Evolutionary conservation across 2,888 invertebrate species (phyloP), one percentile per base, ranked within the genome.

Genomic region (Philaethria dido): DNA sequence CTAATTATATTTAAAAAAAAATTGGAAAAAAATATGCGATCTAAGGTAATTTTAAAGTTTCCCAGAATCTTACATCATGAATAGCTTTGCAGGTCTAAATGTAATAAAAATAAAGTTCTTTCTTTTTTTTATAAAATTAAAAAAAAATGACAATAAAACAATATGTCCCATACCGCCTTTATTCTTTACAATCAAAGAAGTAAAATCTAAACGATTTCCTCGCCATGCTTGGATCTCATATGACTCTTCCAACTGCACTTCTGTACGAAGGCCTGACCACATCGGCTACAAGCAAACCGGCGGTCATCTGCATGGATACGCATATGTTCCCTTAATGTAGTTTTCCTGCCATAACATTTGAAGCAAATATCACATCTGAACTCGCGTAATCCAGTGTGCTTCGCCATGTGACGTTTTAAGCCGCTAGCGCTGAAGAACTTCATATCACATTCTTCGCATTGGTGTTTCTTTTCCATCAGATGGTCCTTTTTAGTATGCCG

Each of bases 401-500:
- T 85, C 0, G 80, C 73, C 80, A 84, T 80, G 16, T 89, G 89
- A 2, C 78, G 77, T 11, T 77, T 73, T 50, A 88, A 67, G 14
- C 74, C 73, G 16, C 77, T 77, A 29, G 75, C 76, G 0, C 75
- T 75, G 62, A 81, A 89, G 45, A 87, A 87, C 6, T 76, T 78
- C 77, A 86, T 89, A 0, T 87, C 88, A 47, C 93, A 93, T 11
- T 91, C 82, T 0, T 77, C 75, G 55, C 93, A 93, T 20, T 82
- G 84, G 44, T 88, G 90, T 14, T 83, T 80, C 25, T 82, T 76
- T 65, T 88, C 87, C 78, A 85, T 74, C 3, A 93, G 77, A 66
- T 93, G 93, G 11, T 89, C 84, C 66, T 82, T 85, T 69, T 82
- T 87, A 3, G 78, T 83, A 48, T 89, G 89, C 0, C 74, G 72